Conservation (phyloP, 2,113 vertebrate genomes). For the Tinamus guttatus region DNA sequence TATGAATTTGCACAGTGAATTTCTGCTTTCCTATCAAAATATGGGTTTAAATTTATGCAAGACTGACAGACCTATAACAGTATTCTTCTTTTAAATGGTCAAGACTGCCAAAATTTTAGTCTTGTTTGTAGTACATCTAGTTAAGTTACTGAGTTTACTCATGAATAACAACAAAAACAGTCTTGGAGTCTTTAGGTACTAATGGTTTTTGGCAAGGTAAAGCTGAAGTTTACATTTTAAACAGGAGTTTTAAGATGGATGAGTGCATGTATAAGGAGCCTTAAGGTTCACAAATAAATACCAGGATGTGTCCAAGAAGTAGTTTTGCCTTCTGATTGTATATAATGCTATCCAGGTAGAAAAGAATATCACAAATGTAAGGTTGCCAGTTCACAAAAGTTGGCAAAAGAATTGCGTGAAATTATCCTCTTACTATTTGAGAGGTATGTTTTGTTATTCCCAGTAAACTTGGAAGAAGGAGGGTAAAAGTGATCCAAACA, state of each 20-base stretch:
- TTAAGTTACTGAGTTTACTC: background rate
- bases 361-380: background rate
- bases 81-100: background rate
- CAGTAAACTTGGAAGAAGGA: background rate
- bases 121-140: background rate
- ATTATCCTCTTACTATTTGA: background rate
- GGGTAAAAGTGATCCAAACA: background rate
- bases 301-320: background rate
- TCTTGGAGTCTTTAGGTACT: background rate
- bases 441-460: background rate
- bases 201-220: background rate
- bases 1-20: background rate
- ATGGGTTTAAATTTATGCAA: background rate
- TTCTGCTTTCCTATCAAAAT: background rate
- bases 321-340: background rate
- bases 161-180: background rate
- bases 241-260: background rate
- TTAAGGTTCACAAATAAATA: background rate
- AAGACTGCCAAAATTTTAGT: background rate
- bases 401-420: background rate
- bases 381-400: background rate
- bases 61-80: background rate
- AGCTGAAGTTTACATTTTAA: background rate
- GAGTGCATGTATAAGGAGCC: accelerated
- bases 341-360: background rate